Base-by-base conservation (phyloP, 2,113 vertebrate genomes). In the Vicugna pacos region DNA sequence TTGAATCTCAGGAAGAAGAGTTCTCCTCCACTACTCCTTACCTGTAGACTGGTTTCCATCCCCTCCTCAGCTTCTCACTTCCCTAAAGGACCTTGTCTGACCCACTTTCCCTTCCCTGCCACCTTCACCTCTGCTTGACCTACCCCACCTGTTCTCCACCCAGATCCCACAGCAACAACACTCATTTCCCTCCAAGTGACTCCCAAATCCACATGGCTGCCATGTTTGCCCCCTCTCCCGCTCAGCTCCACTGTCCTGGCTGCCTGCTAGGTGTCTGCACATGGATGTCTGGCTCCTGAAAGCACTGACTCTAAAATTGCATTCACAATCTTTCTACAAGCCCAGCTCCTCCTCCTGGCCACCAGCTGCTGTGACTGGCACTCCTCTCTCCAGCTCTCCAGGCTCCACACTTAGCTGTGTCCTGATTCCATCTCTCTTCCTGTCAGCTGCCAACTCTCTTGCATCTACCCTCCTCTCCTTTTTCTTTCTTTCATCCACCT, bases 261-360 rank as follows among this genome's bases (percentile, higher is more conserved):
- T 73, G 75, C 95, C 77, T 62, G 72, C 88, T 42, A 12, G 70
- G 7, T 38, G 42, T 26, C 65, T 87, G 42, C 85, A 32, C 85
- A 38, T 0, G 52, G 22, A 54, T 75, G 96, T 83, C 91, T 90
- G 89, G 75, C 89, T 42, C 91, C 79, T 38, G 50, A 28, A 32
- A 64, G 67, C 12, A 3, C 56, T 52, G n/a, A 32, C 72, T 86
- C 91, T 72, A 28, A 92, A 84, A 58, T 11, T 50, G 82, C 26
- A 50, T 73, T 65, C 67, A 11, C 19, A 8, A 0, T 75, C 89
- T 84, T 62, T 24, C 22, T 62, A 56, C 75, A 48, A 81, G 60
- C 26, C 35, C 84, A 8, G 65, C 69, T 50, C 85, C 73, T 52
- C 42, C 64, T 76, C 80, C 35, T 30, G 60, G 52, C 73, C 6